Evolutionary conservation across 2,113 vertebrate species (phyloP).

Genomic region (Cygnus buccinator): DNA sequence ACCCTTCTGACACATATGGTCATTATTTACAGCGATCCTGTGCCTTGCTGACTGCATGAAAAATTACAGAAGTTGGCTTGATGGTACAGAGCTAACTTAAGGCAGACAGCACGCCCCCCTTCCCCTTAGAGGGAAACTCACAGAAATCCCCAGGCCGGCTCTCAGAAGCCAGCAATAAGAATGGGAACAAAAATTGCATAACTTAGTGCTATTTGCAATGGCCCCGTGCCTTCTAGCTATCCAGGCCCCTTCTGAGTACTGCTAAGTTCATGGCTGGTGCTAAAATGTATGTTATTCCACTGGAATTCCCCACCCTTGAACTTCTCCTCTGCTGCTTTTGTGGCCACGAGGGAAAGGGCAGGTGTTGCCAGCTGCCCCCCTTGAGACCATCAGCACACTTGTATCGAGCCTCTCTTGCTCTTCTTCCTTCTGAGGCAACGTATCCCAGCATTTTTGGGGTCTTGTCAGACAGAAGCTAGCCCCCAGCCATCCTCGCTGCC

Average conservation of each 20-base stretch:
- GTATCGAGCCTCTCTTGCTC: background rate
- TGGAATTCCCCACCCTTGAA: conserved; percentile 33
- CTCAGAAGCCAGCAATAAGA: conserved; percentile 18
- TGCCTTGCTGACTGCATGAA: background rate
- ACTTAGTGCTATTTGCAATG: conserved; percentile 24
- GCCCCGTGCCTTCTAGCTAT: background rate
- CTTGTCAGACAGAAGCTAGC: background rate
- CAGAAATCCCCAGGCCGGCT: background rate
- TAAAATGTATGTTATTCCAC: background rate
- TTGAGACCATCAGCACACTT: background rate
- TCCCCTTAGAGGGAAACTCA: background rate
- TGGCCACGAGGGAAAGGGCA: background rate
- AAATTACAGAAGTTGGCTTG: background rate
- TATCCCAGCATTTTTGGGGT: background rate
- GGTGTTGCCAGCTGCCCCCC: background rate
- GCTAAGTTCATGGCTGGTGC: background rate
- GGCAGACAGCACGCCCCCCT: background rate
- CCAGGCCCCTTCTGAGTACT: background rate
- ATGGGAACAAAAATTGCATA: conserved; percentile 41
- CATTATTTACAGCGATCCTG: background rate
- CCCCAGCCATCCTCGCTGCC: rapidly evolving
- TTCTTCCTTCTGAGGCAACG: background rate
- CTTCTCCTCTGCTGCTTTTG: background rate
- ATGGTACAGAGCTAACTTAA: background rate
- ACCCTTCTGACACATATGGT: background rate